Base-by-base conservation (phyloP, 2,797 vertebrate species). In the Dermochelys coriacea region DNA sequence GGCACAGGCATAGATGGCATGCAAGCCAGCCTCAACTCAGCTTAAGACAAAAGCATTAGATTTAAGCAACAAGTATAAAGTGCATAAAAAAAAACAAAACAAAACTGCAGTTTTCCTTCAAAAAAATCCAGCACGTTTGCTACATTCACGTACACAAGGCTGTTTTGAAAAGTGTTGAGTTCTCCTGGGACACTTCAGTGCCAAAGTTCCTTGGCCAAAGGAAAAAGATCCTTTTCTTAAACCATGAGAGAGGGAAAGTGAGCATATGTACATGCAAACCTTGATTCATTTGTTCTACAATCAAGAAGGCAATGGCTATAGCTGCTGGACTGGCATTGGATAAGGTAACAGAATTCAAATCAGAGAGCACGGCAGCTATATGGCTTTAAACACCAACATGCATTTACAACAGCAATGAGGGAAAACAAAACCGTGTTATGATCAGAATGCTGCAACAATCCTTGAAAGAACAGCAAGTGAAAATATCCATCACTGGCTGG, bases 151-250 rank as follows among this genome's bases (percentile, higher is more conserved):
- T 51, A 82, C 85, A 51, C 41, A 68, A 49, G 0, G 0, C 51
- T 82, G 34, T 14, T 91, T 11, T 23, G 85, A 96, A 71, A 41
- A 90, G 81, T 19, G 74, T 29, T 84, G 47, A 57, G 45, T 78
- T 87, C 88, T 87, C 74, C 10, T 61, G 79, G 68, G 59, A 47
- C 12, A 84, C 12, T 1, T 84, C 84, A 86, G 4, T 88, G 75
- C 59, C 89, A 93, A 77, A 94, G 31, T 61, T 94, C 74, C 55
- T 50, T 81, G 78, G 37, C 74, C 78, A 80, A 82, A 81, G 52
- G 79, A 90, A 87, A 80, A 25, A 45, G 47, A 47, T 75, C 47
- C 59, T 68, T 84, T 64, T 90, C 4, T 0, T 31, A 54, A 0
- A 1, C 61, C 80, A 61, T 0, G 0, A 87, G 47, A 89, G 52